These are phyloP conservation scores for Lasioglossum albipes DNA, from an alignment of 1,140 invertebrate genomes.

Conservation along the genomic window DNA sequence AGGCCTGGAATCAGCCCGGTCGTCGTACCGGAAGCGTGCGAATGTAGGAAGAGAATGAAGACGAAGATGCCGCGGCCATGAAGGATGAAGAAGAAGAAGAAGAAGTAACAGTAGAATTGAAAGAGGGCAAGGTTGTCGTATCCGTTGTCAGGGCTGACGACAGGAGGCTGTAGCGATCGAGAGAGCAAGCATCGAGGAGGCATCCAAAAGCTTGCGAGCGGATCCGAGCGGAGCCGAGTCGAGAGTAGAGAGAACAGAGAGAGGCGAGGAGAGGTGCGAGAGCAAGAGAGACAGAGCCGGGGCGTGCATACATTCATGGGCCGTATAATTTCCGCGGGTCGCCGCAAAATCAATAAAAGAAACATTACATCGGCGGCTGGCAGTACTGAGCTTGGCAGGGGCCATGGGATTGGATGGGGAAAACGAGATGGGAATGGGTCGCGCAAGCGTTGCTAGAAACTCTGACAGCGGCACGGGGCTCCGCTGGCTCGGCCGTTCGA, in stretches of 20 bases:
- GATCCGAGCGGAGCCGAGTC: neutral
- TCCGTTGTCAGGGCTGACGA: constrained; percentile 41
- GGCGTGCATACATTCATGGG: constrained; percentile 63
- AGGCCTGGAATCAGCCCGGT: neutral
- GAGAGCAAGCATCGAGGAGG: constrained; percentile 14
- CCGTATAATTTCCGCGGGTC: constrained; percentile 77
- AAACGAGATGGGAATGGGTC: constrained; percentile 76
- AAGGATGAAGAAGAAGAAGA: no score
- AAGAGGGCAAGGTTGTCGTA: constrained; percentile 8
- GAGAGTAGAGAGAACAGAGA: neutral
- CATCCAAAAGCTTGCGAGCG: constrained; percentile 15
- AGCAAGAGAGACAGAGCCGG: constrained; percentile 28
- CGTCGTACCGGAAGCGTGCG: neutral
- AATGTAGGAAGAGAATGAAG: neutral
- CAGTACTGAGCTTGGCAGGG: constrained; percentile 69
- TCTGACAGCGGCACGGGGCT: constrained; percentile 63
- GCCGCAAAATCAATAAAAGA: constrained; percentile 81
- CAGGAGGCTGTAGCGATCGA: neutral
- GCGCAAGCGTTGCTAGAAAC: constrained; percentile 77
- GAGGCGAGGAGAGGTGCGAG: neutral
- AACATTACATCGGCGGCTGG: constrained; percentile 80
- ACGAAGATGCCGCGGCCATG: neutral
- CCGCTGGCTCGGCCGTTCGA: constrained; percentile 60
- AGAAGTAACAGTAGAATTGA: neutral
- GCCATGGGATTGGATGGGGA: constrained; percentile 75